A percentile compares a stretch with the other conserved stretches of the same genome.
Conservation (phyloP, 2,888 invertebrate genomes). For the Zaprionus obscuricornis region DNA sequence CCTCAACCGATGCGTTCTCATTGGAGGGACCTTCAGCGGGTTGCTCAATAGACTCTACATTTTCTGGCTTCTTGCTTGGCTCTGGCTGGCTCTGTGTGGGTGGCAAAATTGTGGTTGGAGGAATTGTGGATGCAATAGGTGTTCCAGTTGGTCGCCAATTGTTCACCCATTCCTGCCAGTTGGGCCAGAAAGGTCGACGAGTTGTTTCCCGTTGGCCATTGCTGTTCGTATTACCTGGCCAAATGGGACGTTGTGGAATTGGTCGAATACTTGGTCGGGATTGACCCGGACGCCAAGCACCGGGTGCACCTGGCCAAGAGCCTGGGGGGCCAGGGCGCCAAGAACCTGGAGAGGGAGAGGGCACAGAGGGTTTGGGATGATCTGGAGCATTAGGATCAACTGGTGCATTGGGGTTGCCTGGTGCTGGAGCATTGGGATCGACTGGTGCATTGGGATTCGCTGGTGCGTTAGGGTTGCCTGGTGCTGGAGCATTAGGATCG, state of each 20-base stretch:
- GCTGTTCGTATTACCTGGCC: conserved; percentile 29
- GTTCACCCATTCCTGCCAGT: conserved; percentile 59
- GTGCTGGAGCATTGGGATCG: neutral
- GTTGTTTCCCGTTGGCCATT: conserved; percentile 12
- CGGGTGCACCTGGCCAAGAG: conserved; percentile 23
- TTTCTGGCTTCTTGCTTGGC: conserved; percentile 27
- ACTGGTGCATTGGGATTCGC: conserved; percentile 19
- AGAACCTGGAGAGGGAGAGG: conserved; percentile 31
- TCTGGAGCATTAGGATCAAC: conserved; percentile 12
- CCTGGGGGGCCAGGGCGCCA: conserved; percentile 31
- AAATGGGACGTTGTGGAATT: conserved; percentile 24
- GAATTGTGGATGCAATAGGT: conserved; percentile 15
- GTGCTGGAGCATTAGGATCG: conserved; percentile 20
- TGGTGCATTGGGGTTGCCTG: conserved; percentile 10
- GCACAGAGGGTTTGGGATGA: conserved; percentile 15
- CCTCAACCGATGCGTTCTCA: conserved; percentile 69
- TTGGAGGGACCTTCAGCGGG: conserved; percentile 33
- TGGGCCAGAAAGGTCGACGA: conserved; percentile 50
- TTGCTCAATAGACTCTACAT: conserved; percentile 52
- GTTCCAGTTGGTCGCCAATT: conserved; percentile 42
- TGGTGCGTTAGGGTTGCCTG: conserved; percentile 17
- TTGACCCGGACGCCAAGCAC: neutral
- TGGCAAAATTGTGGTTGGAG: conserved; percentile 5
- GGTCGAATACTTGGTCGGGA: conserved; percentile 15
- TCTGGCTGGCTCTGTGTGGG: conserved; percentile 10